A percentile compares a stretch with the other conserved stretches of the same genome.
Conservation (phyloP, 2,113 vertebrate genomes). For the Neomonachus schauinslandi region DNA sequence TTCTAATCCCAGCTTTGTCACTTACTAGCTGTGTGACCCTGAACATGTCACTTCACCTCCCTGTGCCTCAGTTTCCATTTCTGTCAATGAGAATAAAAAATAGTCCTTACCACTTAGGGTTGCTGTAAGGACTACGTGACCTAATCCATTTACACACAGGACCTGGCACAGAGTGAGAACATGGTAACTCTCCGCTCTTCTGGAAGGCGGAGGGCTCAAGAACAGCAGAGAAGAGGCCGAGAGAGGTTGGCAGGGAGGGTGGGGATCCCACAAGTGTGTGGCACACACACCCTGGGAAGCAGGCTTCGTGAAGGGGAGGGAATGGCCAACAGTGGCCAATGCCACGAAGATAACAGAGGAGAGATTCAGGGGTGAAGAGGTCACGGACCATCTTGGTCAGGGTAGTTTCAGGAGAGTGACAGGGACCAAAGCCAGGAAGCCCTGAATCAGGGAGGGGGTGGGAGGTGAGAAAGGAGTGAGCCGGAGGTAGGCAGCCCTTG, state of each 20-base stretch:
- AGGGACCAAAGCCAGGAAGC: not conserved
- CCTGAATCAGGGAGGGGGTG: not conserved
- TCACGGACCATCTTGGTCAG: not conserved
- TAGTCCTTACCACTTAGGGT: not conserved
- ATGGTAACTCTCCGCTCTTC: not conserved
- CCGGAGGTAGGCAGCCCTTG: accelerated
- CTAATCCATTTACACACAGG: not conserved
- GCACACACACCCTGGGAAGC: not conserved
- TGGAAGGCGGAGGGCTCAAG: not conserved
- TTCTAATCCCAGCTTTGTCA: not conserved
- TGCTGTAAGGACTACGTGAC: not conserved
- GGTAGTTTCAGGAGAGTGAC: not conserved
- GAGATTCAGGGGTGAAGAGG: not conserved
- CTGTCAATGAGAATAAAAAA: not conserved
- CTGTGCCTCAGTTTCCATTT: not conserved
- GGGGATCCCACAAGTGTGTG: accelerated
- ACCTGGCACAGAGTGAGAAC: not conserved
- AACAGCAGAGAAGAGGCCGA: not conserved
- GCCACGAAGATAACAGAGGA: not conserved
- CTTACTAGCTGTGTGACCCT: not conserved
- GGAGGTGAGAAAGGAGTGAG: not conserved
- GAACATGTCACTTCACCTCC: not conserved
- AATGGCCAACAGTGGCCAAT: not conserved
- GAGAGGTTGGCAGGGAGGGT: not conserved
- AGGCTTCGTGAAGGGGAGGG: not conserved